Base-by-base conservation (phyloP, 2,888 invertebrate species). In the Norana najaformis region DNA sequence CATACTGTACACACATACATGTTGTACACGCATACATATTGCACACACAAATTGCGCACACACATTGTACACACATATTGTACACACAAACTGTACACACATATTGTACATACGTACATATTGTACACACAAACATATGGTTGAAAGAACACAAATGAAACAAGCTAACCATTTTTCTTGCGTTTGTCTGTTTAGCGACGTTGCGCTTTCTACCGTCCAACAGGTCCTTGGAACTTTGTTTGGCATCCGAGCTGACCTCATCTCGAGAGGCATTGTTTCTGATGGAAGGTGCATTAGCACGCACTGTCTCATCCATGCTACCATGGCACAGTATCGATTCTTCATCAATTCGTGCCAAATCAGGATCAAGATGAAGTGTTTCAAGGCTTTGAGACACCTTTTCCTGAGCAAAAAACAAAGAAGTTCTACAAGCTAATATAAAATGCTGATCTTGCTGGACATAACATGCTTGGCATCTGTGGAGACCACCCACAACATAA, bases 281-380 rank as follows among this genome's bases (percentile, higher is more conserved):
- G n/a, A n/a, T n/a, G n/a, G n/a, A n/a, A n/a, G n/a, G n/a, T n/a
- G n/a, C n/a, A n/a, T 69, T 69, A 16, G 8, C 30, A n/a, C n/a
- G 69, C 4, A n/a, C 4, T 0, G n/a, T n/a, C n/a, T n/a, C 69
- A 69, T 69, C 69, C 11, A 69, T 13, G n/a, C 69, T 69, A n/a
- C 69, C n/a, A 69, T 69, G 69, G 11, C 8, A 69, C 3, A 11
- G 89, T 30, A 88, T 89, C 13, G 88, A 36, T 88, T 91, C 92
- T 83, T 92, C 92, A 30, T 89, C 35, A 34, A 92, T 92, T 36
- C 91, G 91, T 20, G 90, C 90, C n/a, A 92, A 89, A 20, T 91
- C 91, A 8, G 90, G 92, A 8, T 90, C 92, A 30, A 91, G 89
- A 47, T 92, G 88, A 38, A 92, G 89, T 11, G 92, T 92, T 47